A percentile compares a stretch with the other conserved stretches of the same genome.
phyloP scores from a whole-genome alignment of 2,888 invertebrate species.

The Chloromyia formosa region DNA sequence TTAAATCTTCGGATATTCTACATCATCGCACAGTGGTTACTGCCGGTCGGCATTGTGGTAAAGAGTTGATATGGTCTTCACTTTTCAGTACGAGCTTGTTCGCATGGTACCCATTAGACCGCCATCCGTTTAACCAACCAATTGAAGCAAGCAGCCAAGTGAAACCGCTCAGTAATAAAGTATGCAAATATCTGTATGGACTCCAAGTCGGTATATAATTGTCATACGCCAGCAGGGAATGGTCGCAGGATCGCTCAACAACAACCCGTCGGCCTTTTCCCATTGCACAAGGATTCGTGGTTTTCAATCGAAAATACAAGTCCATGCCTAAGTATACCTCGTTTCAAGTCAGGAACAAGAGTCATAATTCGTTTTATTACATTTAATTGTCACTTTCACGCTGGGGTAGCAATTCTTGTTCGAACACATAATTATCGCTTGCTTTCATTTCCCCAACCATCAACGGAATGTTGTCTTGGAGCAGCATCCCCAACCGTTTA shows the following conservation, averaged over 20 bases:
- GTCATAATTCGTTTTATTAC: conserved; percentile 3
- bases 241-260: neutral
- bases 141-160: neutral
- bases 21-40: neutral
- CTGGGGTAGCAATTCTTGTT: conserved; percentile 7
- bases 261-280: neutral
- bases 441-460: neutral
- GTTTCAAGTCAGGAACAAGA: neutral
- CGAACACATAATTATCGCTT: conserved; percentile 10
- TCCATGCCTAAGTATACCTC: neutral
- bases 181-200: conserved; percentile 21
- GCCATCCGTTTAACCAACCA: neutral
- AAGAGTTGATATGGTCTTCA: too few relatives aligned
- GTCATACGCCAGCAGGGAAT: neutral
- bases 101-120: neutral
- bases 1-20: neutral
- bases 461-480: neutral
- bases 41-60: neutral
- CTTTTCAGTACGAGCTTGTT: neutral
- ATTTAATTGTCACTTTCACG: conserved; percentile 7
- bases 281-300: too few relatives aligned
- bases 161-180: conserved; percentile 4
- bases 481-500: neutral
- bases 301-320: too few relatives aligned
- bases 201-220: neutral